Conservation (phyloP, 2,888 invertebrate genomes). For the Eupithecia pulchellata region DNA sequence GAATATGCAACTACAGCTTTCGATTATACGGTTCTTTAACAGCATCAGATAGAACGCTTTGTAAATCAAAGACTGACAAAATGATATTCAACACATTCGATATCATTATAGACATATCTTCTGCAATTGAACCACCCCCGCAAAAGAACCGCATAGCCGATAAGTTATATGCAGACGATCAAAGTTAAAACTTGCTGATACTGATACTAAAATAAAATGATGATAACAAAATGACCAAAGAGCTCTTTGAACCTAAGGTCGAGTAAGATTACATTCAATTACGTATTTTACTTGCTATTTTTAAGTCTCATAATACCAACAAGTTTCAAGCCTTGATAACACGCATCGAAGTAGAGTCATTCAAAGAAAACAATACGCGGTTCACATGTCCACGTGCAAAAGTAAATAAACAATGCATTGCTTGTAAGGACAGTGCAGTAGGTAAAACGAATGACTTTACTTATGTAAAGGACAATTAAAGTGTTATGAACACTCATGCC, state of each 20-base stretch:
- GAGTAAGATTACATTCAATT: slow-evolving; percentile 16
- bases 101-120: not conserved
- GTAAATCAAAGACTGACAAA: not conserved
- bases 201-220: slow-evolving; percentile 1
- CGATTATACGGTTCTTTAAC: slow-evolving; percentile 6
- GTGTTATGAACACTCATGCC: slow-evolving; percentile 35
- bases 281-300: slow-evolving; percentile 6
- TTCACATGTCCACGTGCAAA: not conserved
- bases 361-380: slow-evolving; percentile 14
- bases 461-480: slow-evolving; percentile 25
- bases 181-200: slow-evolving; percentile 18
- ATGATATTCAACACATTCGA: not conserved
- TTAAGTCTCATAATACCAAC: slow-evolving; percentile 9
- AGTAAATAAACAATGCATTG: not conserved
- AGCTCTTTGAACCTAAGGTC: slow-evolving; percentile 2
- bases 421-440: not conserved
- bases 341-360: slow-evolving; percentile 43
- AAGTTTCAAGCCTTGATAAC: slow-evolving; percentile 32
- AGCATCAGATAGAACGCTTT: not conserved
- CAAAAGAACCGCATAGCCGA: not conserved
- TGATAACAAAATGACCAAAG: not conserved
- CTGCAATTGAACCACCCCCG: not conserved
- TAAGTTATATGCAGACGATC: slow-evolving; percentile 5
- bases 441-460: slow-evolving; percentile 37
- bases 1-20: slow-evolving; percentile 50